These are phyloP conservation scores for Remorina albescens DNA, from an alignment of 2,797 vertebrate genomes.

Conservation along the genomic window DNA sequence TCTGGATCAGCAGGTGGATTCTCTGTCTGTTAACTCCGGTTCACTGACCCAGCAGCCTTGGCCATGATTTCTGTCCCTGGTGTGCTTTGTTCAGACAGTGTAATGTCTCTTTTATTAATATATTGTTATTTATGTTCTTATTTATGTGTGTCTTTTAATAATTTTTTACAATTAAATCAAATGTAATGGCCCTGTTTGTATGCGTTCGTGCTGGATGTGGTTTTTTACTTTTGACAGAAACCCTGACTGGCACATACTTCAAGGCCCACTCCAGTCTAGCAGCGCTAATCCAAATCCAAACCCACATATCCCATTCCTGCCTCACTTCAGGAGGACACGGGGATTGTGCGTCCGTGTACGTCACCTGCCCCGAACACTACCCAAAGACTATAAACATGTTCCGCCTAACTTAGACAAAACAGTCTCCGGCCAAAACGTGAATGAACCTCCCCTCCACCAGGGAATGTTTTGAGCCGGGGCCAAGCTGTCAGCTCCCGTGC, in stretches of 20 bases:
- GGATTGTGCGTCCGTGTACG: constrained; percentile 54
- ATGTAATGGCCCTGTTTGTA: constrained; percentile 3
- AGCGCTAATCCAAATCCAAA: constrained; percentile 64
- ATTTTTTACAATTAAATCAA: constrained; percentile 48
- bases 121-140: constrained; percentile 72
- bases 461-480: constrained; percentile 75
- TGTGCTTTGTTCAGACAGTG: constrained; percentile 21
- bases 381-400: constrained; percentile 83
- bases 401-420: constrained; percentile 83
- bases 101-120: constrained; percentile 44
- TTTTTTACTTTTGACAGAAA: constrained; percentile 39
- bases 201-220: too few species aligned
- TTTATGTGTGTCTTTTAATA: constrained; percentile 33
- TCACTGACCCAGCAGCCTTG: constrained; percentile 40
- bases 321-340: constrained; percentile 42
- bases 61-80: constrained; percentile 4
- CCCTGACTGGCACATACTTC: constrained; percentile 60
- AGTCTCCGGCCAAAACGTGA: constrained; percentile 76
- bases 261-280: constrained; percentile 53
- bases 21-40: constrained; percentile 47
- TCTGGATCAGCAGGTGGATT: constrained; percentile 63
- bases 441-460: constrained; percentile 69
- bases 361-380: constrained; percentile 74
- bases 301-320: constrained; percentile 50
- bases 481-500: constrained; percentile 77